Evolutionary conservation across 2,113 vertebrate species (phyloP).

Genomic region (Oreochromis spilurus): DNA sequence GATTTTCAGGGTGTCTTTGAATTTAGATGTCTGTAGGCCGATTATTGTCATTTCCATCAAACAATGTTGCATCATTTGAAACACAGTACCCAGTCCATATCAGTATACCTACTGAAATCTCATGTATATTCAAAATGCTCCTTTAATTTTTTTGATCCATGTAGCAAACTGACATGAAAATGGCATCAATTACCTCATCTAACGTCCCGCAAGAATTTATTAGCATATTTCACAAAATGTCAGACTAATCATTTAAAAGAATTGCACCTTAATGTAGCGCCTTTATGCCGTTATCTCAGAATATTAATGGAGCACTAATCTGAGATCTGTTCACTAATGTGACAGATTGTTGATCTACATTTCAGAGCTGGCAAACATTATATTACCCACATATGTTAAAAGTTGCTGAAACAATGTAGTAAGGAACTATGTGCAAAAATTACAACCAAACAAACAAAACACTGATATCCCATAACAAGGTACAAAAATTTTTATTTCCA

Average conservation of each 20-base stretch:
- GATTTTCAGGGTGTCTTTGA: not conserved
- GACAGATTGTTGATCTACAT: not conserved
- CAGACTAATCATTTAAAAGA: not conserved
- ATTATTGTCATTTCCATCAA: not conserved
- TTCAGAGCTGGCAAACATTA: not conserved
- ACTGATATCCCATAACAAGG: constrained; percentile 5
- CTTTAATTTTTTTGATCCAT: not conserved
- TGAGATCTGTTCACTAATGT: not conserved
- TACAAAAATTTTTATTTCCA: constrained; percentile 66
- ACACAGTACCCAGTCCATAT: not conserved
- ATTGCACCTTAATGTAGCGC: not conserved
- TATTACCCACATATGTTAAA: not conserved
- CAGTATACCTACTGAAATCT: not conserved
- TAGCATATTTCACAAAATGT: not conserved
- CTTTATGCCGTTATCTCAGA: not conserved
- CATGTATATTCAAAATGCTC: not conserved
- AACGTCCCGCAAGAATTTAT: not conserved
- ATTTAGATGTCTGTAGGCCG: not conserved
- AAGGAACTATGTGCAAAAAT: not conserved
- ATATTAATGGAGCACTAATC: not conserved
- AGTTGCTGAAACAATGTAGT: not conserved
- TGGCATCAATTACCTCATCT: not conserved
- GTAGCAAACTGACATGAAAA: not conserved
- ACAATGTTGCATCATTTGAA: not conserved
- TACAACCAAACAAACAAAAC: not conserved